phyloP scores from a whole-genome alignment of 2,888 invertebrate species.

The Ochropacha duplaris region DNA sequence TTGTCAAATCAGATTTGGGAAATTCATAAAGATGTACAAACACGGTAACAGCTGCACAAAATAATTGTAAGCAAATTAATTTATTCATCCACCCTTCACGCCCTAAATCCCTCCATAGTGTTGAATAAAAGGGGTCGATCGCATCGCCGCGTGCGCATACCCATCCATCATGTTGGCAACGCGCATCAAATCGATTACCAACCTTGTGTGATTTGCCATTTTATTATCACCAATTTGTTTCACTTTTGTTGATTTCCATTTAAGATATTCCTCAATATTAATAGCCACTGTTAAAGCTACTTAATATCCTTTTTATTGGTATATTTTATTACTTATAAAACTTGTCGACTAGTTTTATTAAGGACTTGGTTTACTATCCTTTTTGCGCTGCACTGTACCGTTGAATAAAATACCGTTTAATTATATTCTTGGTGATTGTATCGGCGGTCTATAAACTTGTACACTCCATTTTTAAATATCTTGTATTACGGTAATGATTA shows the following conservation, averaged over 20 bases:
- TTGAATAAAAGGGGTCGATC: conserved; percentile 52
- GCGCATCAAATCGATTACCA: conserved; percentile 73
- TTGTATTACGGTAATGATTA: too few species aligned
- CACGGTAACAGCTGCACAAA: conserved; percentile 67
- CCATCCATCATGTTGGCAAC: conserved; percentile 65
- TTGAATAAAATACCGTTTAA: conserved; percentile 26
- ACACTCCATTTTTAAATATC: too few species aligned
- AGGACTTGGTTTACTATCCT: conserved; percentile 26
- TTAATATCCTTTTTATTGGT: conserved; percentile 29
- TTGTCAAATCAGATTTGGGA: conserved; percentile 9
- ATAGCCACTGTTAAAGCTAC: conserved; percentile 24
- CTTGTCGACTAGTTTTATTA: conserved; percentile 35
- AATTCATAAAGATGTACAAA: conserved; percentile 28
- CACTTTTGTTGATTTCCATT: conserved; percentile 20
- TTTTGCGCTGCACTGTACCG: conserved; percentile 21
- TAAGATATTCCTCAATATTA: conserved; percentile 20
- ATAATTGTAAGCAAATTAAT: conserved; percentile 65
- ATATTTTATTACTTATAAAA: conserved; percentile 36
- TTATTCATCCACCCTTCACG: conserved; percentile 81
- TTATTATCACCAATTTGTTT: conserved; percentile 42
- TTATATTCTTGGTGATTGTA: conserved; percentile 23
- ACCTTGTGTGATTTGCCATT: conserved; percentile 56
- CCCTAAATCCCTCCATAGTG: conserved; percentile 60
- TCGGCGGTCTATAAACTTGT: conserved; percentile 22
- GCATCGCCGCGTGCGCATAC: conserved; percentile 55